Evolutionary conservation across 2,797 vertebrate genomes (phyloP).

Genomic region (Aphelocoma californica): DNA sequence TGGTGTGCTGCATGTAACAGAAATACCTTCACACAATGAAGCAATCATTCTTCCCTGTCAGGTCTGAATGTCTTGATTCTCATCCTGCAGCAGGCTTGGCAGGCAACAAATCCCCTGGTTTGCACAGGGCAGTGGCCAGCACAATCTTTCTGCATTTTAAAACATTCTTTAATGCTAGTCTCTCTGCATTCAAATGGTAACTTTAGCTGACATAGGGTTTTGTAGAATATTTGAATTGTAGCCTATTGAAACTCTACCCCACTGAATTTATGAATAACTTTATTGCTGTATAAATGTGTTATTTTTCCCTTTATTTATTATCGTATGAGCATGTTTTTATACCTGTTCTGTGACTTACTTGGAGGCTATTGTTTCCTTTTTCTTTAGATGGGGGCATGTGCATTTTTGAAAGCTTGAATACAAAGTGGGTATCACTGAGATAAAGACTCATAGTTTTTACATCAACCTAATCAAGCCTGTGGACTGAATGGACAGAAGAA

Average conservation of each 20-base stretch:
- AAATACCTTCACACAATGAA: slow-evolving; percentile 52
- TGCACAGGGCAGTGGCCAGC: slow-evolving; percentile 45
- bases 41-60: slow-evolving; percentile 51
- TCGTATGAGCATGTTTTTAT: background rate
- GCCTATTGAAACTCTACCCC: slow-evolving; percentile 33
- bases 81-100: slow-evolving; percentile 49
- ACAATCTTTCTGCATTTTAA: slow-evolving; percentile 58
- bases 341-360: background rate
- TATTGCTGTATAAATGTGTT: slow-evolving; percentile 37
- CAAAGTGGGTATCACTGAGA: background rate
- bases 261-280: slow-evolving; percentile 41
- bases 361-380: background rate
- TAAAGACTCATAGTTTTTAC: background rate
- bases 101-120: slow-evolving; percentile 39
- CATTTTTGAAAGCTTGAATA: background rate
- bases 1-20: slow-evolving; percentile 45
- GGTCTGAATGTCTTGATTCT: slow-evolving; percentile 55
- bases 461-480: background rate
- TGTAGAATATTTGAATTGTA: slow-evolving; percentile 52
- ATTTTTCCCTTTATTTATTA: slow-evolving; percentile 39
- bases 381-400: background rate
- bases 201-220: slow-evolving; percentile 52
- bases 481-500: background rate
- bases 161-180: slow-evolving; percentile 45
- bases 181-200: slow-evolving; percentile 39